Percentiles rank a stretch among this genome's conserved stretches.
These are phyloP conservation scores for Melozone crissalis DNA, from an alignment of 2,113 vertebrate species.

Conservation along the genomic window DNA sequence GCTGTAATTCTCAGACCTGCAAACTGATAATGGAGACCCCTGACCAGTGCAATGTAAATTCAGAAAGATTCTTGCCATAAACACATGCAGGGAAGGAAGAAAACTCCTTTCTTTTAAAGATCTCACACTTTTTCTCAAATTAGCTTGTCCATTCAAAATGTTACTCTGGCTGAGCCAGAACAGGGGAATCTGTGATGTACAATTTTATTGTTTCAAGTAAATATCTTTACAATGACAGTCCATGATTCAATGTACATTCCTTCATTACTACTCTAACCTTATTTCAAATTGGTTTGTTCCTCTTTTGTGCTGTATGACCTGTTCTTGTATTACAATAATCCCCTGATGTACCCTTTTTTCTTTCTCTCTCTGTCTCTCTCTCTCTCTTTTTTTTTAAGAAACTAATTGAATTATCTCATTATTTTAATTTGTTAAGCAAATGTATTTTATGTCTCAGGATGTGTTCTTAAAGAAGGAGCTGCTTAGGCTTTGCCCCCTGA, in stretches of 20 bases:
- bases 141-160: conserved; percentile 72
- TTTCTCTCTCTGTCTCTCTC: conserved; percentile 49
- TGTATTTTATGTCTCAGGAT: conserved; percentile 96
- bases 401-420: conserved; percentile 99
- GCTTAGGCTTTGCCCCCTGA: conserved; percentile 92
- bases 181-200: conserved; percentile 60
- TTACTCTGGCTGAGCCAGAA: conserved; percentile 55
- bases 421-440: conserved; percentile 99
- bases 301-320: conserved; percentile 88
- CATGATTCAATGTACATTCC: conserved; percentile 82
- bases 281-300: conserved; percentile 88
- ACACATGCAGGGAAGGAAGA: conserved; percentile 61
- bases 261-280: conserved; percentile 87
- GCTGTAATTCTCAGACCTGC: conserved; percentile 76
- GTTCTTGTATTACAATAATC: conserved; percentile 94
- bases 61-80: conserved; percentile 70
- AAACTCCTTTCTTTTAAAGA: conserved; percentile 67
- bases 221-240: conserved; percentile 80
- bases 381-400: conserved; percentile 77
- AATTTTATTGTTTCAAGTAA: conserved; percentile 79
- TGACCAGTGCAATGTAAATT: conserved; percentile 77
- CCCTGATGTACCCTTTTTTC: conserved; percentile 88
- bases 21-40: conserved; percentile 78
- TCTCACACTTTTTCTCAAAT: conserved; percentile 70
- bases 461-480: conserved; percentile 92